Evolutionary conservation across 1,140 invertebrate species (phyloP).

Genomic region (Scaptomyza graminum): DNA sequence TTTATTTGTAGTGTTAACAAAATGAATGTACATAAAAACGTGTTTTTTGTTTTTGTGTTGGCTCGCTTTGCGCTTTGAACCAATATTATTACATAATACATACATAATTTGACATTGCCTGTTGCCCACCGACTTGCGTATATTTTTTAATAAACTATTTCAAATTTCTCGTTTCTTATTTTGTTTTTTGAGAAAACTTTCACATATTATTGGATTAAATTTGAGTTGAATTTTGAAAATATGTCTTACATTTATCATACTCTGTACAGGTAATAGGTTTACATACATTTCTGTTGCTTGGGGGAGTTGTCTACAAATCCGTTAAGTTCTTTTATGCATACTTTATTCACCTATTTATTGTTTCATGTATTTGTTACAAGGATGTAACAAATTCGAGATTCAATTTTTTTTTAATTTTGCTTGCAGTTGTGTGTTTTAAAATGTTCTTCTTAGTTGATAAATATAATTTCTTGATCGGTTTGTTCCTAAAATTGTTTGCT

Average conservation of each 20-base stretch:
- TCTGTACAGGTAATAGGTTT: slow-evolving; percentile 74
- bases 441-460: slow-evolving; percentile 58
- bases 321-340: slow-evolving; percentile 36
- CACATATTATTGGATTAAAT: slow-evolving; percentile 41
- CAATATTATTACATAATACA: slow-evolving; percentile 55
- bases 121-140: slow-evolving; percentile 32
- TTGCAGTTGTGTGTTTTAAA: slow-evolving; percentile 42
- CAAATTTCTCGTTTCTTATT: slow-evolving; percentile 29
- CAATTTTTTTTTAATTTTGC: slow-evolving; percentile 13
- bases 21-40: slow-evolving; percentile 73
- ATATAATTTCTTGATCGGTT: slow-evolving; percentile 36
- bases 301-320: slow-evolving; percentile 26
- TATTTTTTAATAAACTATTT: slow-evolving; percentile 14
- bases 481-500: slow-evolving; percentile 35
- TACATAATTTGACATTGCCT: slow-evolving; percentile 77
- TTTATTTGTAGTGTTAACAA: slow-evolving; percentile 53
- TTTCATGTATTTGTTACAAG: slow-evolving; percentile 7
- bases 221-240: slow-evolving; percentile 34
- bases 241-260: slow-evolving; percentile 37
- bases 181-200: slow-evolving; percentile 54
- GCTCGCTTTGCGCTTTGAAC: slow-evolving; percentile 30
- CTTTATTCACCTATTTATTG: slow-evolving; percentile 27
- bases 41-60: slow-evolving; percentile 37
- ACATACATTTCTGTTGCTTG: slow-evolving; percentile 34
- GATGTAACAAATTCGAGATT: slow-evolving; percentile 26